Base-by-base conservation (phyloP, 2,797 vertebrate species). In the Aphelocoma californica region DNA sequence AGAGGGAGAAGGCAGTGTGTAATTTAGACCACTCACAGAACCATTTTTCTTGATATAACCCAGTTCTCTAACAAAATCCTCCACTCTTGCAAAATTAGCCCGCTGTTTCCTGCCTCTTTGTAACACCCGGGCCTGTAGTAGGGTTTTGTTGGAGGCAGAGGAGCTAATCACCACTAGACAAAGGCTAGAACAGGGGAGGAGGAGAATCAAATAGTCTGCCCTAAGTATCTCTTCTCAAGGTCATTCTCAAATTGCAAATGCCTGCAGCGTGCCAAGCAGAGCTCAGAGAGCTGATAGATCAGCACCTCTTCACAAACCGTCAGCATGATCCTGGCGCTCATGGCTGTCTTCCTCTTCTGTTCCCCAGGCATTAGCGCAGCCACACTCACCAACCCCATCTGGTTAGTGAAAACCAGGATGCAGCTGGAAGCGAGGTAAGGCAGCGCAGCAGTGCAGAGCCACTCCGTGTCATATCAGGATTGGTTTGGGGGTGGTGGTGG, bases 331-430 rank as follows among this genome's bases (percentile, higher is more conserved):
- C 51, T 64, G 57, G 79, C 45, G 8, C 57, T 90, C 42, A 81
- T 6, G 4, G 44, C 82, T 75, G 17, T 53, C 56, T 58, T 71
- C 60, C 42, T 94, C 14, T 87, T 90, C 86, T 94, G 13, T 66
- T 88, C 42, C 73, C 18, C 65, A 97, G 97, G 97, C 21, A 14
- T 97, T 62, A 94, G 79, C 38, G 95, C 94, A 26, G 32, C 96
- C 56, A 96, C 97, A 0, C 87, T 97, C 48, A 97, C 97, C 72
- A 97, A 96, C 61, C 97, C 97, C 42, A 95, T 97, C 74, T 97
- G 97, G 97, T 44, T 97, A 77, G 97, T 97, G 94, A 97, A 97
- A 90, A 97, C 97, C 58, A 96, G 97, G 75, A 97, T 97, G 97
- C 97, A 97, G 78, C 90, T 97, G 88, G 94, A 97, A 89, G 91